Evolutionary conservation across 2,888 invertebrate species (phyloP).

Genomic region (Pammene fasciana): DNA sequence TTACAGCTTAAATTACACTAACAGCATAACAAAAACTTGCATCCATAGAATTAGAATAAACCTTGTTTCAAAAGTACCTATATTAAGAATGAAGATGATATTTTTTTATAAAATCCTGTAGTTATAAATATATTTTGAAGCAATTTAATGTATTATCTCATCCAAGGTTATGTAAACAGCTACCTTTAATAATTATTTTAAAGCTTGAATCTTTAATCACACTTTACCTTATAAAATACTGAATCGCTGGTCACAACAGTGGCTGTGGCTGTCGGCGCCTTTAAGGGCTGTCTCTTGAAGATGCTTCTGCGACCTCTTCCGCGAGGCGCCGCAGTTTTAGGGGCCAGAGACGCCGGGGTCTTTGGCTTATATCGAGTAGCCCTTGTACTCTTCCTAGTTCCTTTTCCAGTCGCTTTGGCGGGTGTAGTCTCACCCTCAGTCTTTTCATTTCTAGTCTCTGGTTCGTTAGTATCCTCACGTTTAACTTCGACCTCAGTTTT

Average conservation of each 20-base stretch:
- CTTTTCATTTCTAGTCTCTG: slow-evolving; percentile 59
- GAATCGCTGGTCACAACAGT: slow-evolving; percentile 91
- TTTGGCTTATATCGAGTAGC: slow-evolving; percentile 82
- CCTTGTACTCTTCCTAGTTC: slow-evolving; percentile 84
- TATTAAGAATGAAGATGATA: too few relatives aligned
- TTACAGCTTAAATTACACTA: too few relatives aligned
- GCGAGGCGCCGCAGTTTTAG: slow-evolving; percentile 77
- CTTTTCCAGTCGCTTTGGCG: slow-evolving; percentile 77
- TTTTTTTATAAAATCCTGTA: too few relatives aligned
- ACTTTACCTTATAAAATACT: slow-evolving; percentile 87
- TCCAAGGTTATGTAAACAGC: too few relatives aligned
- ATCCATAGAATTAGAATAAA: too few relatives aligned
- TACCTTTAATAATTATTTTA: too few relatives aligned
- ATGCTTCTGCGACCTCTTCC: slow-evolving; percentile 90
- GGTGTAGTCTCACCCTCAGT: slow-evolving; percentile 69
- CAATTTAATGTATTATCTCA: too few relatives aligned
- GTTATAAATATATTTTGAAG: too few relatives aligned
- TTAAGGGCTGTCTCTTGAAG: slow-evolving; percentile 90
- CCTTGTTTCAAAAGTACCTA: too few relatives aligned
- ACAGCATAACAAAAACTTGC: too few relatives aligned
- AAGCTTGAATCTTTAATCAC: too few relatives aligned
- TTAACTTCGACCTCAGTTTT: slow-evolving; percentile 65
- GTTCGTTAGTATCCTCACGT: slow-evolving; percentile 64
- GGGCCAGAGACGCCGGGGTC: slow-evolving; percentile 59
- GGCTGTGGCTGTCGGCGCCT: slow-evolving; percentile 91